Evolutionary conservation across 2,113 vertebrate species (phyloP).

Genomic region (Australoheros scitulus): DNA sequence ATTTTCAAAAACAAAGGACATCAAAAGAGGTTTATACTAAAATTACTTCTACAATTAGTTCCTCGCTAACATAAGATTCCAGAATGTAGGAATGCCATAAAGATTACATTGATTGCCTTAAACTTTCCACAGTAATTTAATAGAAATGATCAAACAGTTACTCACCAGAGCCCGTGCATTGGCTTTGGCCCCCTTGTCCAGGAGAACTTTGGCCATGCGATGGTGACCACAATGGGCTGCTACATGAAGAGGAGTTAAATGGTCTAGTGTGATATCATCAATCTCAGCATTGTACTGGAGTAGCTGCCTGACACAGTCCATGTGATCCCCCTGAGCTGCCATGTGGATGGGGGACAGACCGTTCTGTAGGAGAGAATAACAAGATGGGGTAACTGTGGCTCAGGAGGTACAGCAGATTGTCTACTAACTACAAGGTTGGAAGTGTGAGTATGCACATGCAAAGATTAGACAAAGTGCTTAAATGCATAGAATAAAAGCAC

Average conservation of each 20-base stretch:
- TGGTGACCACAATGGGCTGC: conserved; percentile 97
- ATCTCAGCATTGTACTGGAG: conserved; percentile 94
- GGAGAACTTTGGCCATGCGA: conserved; percentile 92
- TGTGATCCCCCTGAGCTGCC: conserved; percentile 97
- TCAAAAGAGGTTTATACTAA: too few relatives aligned
- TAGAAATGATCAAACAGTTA: background rate
- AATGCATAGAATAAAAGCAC: too few relatives aligned
- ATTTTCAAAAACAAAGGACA: background rate
- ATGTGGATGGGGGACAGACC: conserved; percentile 98
- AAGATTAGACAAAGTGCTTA: too few relatives aligned
- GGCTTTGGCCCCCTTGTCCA: conserved; percentile 96
- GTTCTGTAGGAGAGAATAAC: conserved; percentile 77
- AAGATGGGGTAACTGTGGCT: background rate
- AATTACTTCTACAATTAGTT: background rate
- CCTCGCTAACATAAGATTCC: background rate
- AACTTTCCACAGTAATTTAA: background rate
- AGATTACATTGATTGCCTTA: background rate
- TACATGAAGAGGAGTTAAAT: conserved; percentile 95
- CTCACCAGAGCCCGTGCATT: conserved; percentile 94
- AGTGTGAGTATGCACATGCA: too few relatives aligned
- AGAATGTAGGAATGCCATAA: background rate
- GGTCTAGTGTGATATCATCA: conserved; percentile 96
- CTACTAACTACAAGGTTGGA: too few relatives aligned
- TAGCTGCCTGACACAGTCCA: conserved; percentile 93
- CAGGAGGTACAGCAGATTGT: too few relatives aligned